Base-by-base conservation (phyloP, 2,888 invertebrate genomes). In the Tachystola acroxantha region DNA sequence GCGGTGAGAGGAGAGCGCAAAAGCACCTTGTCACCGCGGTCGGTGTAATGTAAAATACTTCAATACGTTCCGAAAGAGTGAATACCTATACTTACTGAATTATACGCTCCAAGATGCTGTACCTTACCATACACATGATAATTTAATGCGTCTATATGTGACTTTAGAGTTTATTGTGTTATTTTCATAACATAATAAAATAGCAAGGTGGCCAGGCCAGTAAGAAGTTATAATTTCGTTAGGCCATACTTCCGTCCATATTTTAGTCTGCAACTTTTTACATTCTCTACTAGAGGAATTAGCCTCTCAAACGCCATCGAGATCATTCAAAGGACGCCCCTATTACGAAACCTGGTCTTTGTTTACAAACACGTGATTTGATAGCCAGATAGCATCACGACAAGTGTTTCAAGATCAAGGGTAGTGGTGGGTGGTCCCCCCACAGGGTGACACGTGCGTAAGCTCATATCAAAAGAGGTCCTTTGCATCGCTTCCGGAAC, bases 301-400 rank as follows among this genome's bases (percentile, higher is more conserved):
- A 25, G 7, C 25, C 10, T 10, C 33, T 25, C 26, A 11, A 9
- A 20, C 7, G 7, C 9, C n/a, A 28, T 28, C 12, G 24, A 16
- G 22, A 7, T 29, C 34, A 24, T 42, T 36, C 34, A 42, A 43
- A 42, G 40, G 32, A 29, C 32, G 41, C 50, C 53, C 46, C 47
- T 43, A 42, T 44, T 32, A 35, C 28, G 10, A 34, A 45, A 36
- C 42, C 36, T 20, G 31, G 36, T 39, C 36, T 48, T 52, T 53
- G 53, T 56, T 50, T 49, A 48, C 53, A 48, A 52, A 53, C 48
- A 52, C 49, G 43, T 43, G 47, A 51, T 46, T 28, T 36, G 45
- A 47, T 46, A 42, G 39, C n/a, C 7, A 39, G 37, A 43, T 43
- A 47, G 32, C 14, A 16, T 10, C 32, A n/a, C n/a, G n/a, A n/a